Evolutionary conservation across 2,797 vertebrate genomes (phyloP).

Genomic region (Cryptoblepharus egeriae): DNA sequence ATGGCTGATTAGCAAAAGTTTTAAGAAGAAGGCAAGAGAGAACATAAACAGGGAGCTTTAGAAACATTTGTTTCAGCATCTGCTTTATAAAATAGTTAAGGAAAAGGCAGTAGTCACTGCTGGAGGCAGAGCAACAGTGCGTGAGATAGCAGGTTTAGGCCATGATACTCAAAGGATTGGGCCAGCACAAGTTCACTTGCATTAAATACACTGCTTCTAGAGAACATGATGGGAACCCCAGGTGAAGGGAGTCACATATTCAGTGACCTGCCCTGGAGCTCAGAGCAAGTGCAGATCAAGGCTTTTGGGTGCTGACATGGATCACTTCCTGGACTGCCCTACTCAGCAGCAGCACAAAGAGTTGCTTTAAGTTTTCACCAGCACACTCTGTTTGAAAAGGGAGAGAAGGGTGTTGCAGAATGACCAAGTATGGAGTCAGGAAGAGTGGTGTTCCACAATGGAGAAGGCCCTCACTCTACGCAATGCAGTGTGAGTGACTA

Average conservation of each 20-base stretch:
- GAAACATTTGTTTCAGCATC: too few species aligned
- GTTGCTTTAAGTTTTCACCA: too few species aligned
- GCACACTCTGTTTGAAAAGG: too few species aligned
- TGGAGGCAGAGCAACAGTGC: not conserved
- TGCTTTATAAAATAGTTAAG: not conserved
- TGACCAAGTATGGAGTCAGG: too few species aligned
- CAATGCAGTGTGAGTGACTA: not conserved
- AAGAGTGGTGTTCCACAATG: too few species aligned
- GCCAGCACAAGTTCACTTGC: not conserved
- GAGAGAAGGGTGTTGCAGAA: too few species aligned
- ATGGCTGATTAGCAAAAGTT: not conserved
- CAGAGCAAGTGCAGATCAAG: too few species aligned
- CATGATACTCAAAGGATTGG: not conserved
- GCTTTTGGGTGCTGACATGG: not conserved
- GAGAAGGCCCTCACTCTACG: too few species aligned
- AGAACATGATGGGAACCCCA: not conserved
- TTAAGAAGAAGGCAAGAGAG: not conserved
- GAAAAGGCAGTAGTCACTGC: not conserved
- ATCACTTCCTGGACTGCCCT: too few species aligned
- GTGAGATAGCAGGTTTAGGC: not conserved
- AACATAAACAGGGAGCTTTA: too few species aligned
- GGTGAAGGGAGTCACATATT: not conserved
- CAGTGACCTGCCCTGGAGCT: not conserved
- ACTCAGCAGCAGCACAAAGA: too few species aligned
- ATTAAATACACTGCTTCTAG: not conserved